These are phyloP conservation scores for Limnephilus auricula DNA, from an alignment of 2,888 invertebrate genomes.

Conservation along the genomic window DNA sequence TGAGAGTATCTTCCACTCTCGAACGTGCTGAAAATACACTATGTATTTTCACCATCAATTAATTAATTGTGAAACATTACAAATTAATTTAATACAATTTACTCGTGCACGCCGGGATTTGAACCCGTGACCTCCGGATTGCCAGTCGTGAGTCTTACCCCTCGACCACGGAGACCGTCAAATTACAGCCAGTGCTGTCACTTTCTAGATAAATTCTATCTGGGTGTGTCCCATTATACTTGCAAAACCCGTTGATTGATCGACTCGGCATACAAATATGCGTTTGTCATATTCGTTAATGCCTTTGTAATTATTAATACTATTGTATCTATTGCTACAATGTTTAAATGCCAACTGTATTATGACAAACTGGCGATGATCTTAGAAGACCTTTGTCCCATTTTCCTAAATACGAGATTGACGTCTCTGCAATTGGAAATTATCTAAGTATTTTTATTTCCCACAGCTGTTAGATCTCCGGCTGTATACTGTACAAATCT, in stretches of 20 bases:
- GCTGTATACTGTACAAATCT: neutral
- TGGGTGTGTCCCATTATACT: neutral
- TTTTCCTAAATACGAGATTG: neutral
- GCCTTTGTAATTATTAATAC: neutral
- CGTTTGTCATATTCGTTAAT: neutral
- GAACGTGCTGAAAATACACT: too few relatives aligned
- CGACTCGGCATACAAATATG: neutral
- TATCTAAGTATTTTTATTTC: neutral
- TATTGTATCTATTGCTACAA: neutral
- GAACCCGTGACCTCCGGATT: too few relatives aligned
- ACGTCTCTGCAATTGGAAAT: neutral
- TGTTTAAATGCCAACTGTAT: neutral
- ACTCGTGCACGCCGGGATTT: too few relatives aligned
- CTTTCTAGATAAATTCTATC: neutral
- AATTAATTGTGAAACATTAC: too few relatives aligned
- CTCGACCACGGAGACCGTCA: too few relatives aligned
- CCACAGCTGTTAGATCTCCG: neutral
- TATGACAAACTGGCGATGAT: neutral
- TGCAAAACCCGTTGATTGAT: neutral
- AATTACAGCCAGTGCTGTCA: neutral
- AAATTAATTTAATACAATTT: too few relatives aligned
- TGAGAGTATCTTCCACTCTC: too few relatives aligned
- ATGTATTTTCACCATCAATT: too few relatives aligned
- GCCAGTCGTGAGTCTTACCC: too few relatives aligned
- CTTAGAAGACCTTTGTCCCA: neutral